Evolutionary conservation across 1,140 invertebrate genomes (phyloP).

Genomic region (Magallana gigas): DNA sequence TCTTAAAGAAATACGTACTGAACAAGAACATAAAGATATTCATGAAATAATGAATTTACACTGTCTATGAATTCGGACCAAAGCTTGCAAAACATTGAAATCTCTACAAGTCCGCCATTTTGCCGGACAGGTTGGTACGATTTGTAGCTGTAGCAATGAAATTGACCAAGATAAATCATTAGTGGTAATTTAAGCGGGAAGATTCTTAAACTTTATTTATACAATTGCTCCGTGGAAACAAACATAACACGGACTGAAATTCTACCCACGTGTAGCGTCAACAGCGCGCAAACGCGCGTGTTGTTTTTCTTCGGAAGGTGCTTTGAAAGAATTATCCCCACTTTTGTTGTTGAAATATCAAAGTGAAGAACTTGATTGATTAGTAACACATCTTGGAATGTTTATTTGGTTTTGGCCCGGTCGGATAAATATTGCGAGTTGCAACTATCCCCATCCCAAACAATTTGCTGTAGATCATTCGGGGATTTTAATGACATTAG

Average conservation of each 20-base stretch:
- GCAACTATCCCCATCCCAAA: conserved; percentile 42
- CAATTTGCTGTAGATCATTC: conserved; percentile 46
- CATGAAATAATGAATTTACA: no score
- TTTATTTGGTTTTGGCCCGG: conserved; percentile 49
- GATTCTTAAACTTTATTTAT: conserved; percentile 43
- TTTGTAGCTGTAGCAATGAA: conserved; percentile 36
- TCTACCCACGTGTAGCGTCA: conserved; percentile 45
- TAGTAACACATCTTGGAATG: conserved; percentile 44
- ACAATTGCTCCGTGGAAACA: conserved; percentile 41
- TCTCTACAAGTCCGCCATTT: background rate
- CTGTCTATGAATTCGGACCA: no score
- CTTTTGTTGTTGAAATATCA: conserved; percentile 55
- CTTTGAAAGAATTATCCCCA: conserved; percentile 38
- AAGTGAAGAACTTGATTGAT: conserved; percentile 51
- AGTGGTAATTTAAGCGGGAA: conserved; percentile 45
- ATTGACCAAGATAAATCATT: conserved; percentile 54
- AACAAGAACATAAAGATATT: no score
- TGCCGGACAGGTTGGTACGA: background rate
- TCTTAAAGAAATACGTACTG: no score
- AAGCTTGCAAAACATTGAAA: no score
- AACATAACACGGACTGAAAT: conserved; percentile 44
- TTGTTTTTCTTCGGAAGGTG: conserved; percentile 45
- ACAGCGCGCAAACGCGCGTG: conserved; percentile 37
- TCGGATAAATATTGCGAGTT: conserved; percentile 47
- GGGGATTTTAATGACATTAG: background rate